phyloP scores from a whole-genome alignment of 2,888 invertebrate genomes.

The Sesia apiformis region DNA sequence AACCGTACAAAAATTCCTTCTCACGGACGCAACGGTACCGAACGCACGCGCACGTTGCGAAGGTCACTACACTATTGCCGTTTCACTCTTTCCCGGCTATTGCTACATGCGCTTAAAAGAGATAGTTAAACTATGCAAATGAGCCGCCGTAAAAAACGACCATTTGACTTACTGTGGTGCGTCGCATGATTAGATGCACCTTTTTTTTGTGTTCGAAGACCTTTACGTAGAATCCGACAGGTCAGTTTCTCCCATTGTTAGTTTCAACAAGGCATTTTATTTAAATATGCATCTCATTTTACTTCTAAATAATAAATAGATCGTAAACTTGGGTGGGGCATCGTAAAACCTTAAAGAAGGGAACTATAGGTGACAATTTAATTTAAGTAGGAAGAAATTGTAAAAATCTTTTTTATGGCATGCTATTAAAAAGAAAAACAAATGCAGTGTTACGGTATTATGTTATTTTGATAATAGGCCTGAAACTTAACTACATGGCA shows the following conservation, averaged over 20 bases:
- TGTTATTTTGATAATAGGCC: too few species aligned
- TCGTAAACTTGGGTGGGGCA: too few species aligned
- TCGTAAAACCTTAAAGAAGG: too few species aligned
- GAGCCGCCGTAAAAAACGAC: conserved; percentile 42
- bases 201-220: conserved; percentile 40
- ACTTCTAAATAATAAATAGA: too few species aligned
- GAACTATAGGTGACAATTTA: too few species aligned
- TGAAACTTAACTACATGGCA: too few species aligned
- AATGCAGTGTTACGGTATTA: too few species aligned
- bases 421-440: too few species aligned
- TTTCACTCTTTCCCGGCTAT: conserved; percentile 24
- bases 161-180: conserved; percentile 48
- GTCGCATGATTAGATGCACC: conserved; percentile 64
- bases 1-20: conserved; percentile 57
- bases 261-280: too few species aligned
- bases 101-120: conserved; percentile 18
- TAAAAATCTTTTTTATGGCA: too few species aligned
- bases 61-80: conserved; percentile 35
- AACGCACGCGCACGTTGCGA: conserved; percentile 49
- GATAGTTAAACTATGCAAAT: conserved; percentile 49
- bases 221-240: conserved; percentile 38
- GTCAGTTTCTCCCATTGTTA: background rate
- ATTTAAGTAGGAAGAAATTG: too few species aligned
- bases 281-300: too few species aligned
- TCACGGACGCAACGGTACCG: conserved; percentile 60